These are phyloP conservation scores for Thecophora atra DNA, from an alignment of 2,888 invertebrate genomes.

Conservation along the genomic window DNA sequence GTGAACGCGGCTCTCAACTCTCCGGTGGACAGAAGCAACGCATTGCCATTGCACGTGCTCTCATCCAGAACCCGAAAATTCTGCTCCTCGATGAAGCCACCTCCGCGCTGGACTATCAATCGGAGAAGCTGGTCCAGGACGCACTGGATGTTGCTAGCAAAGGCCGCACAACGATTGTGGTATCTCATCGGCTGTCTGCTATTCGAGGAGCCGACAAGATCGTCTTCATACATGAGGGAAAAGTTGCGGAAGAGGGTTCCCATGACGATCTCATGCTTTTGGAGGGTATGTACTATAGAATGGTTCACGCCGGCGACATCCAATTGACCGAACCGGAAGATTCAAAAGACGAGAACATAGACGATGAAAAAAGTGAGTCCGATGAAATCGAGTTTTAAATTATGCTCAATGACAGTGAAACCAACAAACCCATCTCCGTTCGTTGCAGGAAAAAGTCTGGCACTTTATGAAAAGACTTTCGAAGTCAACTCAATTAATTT, in stretches of 20 bases:
- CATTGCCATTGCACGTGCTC: slow-evolving; percentile 84
- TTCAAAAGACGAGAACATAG: slow-evolving; percentile 50
- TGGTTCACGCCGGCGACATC: slow-evolving; percentile 69
- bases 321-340: slow-evolving; percentile 52
- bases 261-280: slow-evolving; percentile 75
- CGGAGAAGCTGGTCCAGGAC: slow-evolving; percentile 82
- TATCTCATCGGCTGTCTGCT: slow-evolving; percentile 78
- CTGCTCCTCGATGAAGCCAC: slow-evolving; percentile 84
- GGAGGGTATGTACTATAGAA: slow-evolving; percentile 74
- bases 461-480: slow-evolving; percentile 62
- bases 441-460: slow-evolving; percentile 57
- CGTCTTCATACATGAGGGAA: slow-evolving; percentile 76
- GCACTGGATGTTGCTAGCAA: slow-evolving; percentile 80
- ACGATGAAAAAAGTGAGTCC: slow-evolving; percentile 54
- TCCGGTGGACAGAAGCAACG: slow-evolving; percentile 88
- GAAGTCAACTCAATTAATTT: slow-evolving; percentile 61
- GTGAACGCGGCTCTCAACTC: slow-evolving; percentile 81
- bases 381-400: background rate
- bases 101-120: slow-evolving; percentile 83
- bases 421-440: too few relatives aligned
- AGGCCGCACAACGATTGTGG: slow-evolving; percentile 79
- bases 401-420: background rate
- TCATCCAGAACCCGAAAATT: slow-evolving; percentile 80
- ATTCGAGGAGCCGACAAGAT: slow-evolving; percentile 78
- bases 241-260: slow-evolving; percentile 77